Percentiles rank a stretch among this genome's conserved stretches.
These are phyloP conservation scores for Anhinga rufa DNA, from an alignment of 2,113 vertebrate species.

Conservation along the genomic window DNA sequence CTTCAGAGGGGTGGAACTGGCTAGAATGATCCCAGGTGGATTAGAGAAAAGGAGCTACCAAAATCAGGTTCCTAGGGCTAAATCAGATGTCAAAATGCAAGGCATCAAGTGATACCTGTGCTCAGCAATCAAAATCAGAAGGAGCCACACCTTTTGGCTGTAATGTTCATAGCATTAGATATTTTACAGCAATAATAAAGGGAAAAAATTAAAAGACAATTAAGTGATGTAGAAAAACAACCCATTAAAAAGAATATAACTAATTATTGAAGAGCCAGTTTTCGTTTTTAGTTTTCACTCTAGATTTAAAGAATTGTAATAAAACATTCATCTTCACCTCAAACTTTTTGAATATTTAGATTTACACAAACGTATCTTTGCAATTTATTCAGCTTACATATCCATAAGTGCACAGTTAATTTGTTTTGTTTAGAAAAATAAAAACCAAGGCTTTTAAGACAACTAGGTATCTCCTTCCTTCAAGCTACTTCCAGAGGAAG, in stretches of 20 bases:
- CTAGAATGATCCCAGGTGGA: neutral
- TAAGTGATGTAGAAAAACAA: neutral
- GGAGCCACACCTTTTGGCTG: neutral
- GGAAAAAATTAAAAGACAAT: neutral
- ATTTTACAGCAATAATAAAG: neutral
- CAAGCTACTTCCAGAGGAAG: neutral
- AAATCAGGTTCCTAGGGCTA: neutral
- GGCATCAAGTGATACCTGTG: neutral
- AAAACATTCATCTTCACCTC: neutral
- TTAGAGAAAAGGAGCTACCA: neutral
- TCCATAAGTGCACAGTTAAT: neutral
- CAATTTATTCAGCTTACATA: neutral
- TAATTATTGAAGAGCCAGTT: neutral
- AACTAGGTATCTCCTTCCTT: neutral
- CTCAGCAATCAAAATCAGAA: neutral
- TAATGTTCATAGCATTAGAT: neutral
- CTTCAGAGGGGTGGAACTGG: neutral
- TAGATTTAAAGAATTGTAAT: neutral
- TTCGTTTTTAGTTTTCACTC: neutral
- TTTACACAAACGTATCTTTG: neutral
- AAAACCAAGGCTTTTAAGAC: neutral
- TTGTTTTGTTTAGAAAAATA: neutral
- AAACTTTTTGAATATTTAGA: neutral
- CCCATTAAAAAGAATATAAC: neutral
- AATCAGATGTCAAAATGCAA: neutral